Conservation (phyloP, 2,113 vertebrate genomes). For the Pachypanchax playfairii region DNA sequence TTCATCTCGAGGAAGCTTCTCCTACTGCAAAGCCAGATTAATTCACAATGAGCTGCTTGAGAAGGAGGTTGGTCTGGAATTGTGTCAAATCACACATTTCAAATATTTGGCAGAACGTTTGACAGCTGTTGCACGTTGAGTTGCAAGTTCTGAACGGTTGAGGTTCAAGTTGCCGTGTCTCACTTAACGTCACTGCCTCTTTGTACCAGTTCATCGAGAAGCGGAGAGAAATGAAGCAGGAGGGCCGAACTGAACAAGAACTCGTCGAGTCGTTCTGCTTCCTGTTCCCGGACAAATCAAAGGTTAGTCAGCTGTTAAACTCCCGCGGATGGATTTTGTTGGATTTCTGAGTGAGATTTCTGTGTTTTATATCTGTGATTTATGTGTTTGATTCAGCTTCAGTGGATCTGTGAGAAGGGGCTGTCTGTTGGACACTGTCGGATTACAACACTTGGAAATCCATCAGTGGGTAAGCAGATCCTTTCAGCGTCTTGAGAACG, state of each 20-base stretch:
- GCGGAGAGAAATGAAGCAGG: conserved; percentile 89
- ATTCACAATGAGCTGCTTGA: conserved; percentile 94
- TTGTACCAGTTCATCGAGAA: conserved; percentile 90
- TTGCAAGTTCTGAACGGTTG: not conserved
- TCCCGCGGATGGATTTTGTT: too few relatives aligned
- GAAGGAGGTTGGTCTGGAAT: conserved; percentile 85
- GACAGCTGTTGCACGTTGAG: not conserved
- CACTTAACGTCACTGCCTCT: conserved; percentile 1
- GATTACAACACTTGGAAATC: conserved; percentile 88
- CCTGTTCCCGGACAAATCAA: conserved; percentile 86
- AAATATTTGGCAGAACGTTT: not conserved
- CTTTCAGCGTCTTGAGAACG: too few relatives aligned
- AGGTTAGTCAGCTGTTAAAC: conserved; percentile 77
- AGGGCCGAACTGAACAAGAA: conserved; percentile 89
- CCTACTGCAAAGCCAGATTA: conserved; percentile 88
- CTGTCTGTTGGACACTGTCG: conserved; percentile 90
- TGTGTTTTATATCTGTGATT: not conserved
- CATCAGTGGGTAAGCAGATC: conserved; percentile 84
- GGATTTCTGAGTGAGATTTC: not conserved
- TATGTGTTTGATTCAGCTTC: conserved; percentile 61
- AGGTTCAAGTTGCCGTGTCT: not conserved
- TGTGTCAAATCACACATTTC: not conserved
- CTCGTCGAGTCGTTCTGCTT: conserved; percentile 90
- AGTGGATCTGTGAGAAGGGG: conserved; percentile 92
- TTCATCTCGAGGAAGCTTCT: conserved; percentile 85